Evolutionary conservation across 1,140 invertebrate species (phyloP), one percentile per base, ranked within the genome.

Genomic region (Zaprionus nigranus): DNA sequence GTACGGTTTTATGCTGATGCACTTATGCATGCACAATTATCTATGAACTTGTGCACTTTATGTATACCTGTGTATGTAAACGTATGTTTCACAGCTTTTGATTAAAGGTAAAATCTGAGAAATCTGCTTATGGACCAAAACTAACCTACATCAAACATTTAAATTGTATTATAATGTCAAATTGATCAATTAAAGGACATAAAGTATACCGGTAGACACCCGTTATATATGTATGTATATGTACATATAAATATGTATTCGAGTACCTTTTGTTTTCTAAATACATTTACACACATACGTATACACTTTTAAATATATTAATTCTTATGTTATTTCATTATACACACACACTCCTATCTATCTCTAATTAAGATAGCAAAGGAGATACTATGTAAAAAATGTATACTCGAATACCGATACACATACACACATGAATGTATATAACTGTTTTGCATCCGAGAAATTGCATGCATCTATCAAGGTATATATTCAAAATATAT

Each of bases 381-480:
- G 5, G n/a, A 36, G 9, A 36, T 51, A 34, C 30, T 34, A 51
- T 51, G 46, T 24, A 24, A 51, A 51, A 51, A 51, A 51, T 51
- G 46, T 51, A 51, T 51, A 51, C 46, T 51, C 46, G 20, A 51
- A 51, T 51, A 51, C 20, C 53, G 43, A 65, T 67, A 77, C 75
- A 79, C 61, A 73, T 79, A 38, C 71, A 60, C 57, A 61, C 30
- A 59, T 51, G 24, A 34, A 49, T 63, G 43, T 58, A 74, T 74
- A 58, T 61, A 60, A 59, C 64, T 73, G 54, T 78, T 49, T 51
- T 51, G 20, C 46, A 51, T 51, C 46, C 20, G 46, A 51, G 13
- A 53, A 53, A 53, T 69, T 15, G 40, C 24, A 57, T 20, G 30
- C 26, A 67, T 30, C 7, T 34, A 12, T 15, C 28, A 34, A 34